phyloP scores from a whole-genome alignment of 2,888 invertebrate genomes.

The Molorchus minor region DNA sequence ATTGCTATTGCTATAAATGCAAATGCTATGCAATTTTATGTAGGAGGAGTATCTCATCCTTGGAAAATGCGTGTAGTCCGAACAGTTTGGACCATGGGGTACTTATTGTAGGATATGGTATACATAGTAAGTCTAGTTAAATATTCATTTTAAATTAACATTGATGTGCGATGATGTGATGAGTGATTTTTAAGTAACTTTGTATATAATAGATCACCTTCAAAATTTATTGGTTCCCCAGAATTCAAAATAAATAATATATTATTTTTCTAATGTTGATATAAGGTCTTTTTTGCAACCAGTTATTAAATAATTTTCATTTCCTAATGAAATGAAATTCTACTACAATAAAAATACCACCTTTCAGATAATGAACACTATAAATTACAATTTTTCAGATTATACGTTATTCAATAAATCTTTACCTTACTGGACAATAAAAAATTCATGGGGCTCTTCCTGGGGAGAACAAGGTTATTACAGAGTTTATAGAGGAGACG shows the following conservation, averaged over 20 bases:
- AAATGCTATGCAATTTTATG: slow-evolving; percentile 96
- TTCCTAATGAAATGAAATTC: too few relatives aligned
- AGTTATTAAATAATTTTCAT: too few relatives aligned
- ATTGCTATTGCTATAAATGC: slow-evolving; percentile 96
- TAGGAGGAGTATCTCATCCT: slow-evolving; percentile 94
- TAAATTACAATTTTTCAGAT: slow-evolving; percentile 66
- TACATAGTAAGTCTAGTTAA: slow-evolving; percentile 77
- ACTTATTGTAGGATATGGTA: slow-evolving; percentile 92
- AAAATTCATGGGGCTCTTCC: slow-evolving; percentile 91
- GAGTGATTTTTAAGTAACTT: too few relatives aligned
- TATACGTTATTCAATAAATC: slow-evolving; percentile 83
- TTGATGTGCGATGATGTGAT: too few relatives aligned
- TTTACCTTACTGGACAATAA: slow-evolving; percentile 90
- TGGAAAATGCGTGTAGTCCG: slow-evolving; percentile 80
- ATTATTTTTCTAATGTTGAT: too few relatives aligned
- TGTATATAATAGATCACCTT: too few relatives aligned
- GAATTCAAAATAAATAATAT: too few relatives aligned
- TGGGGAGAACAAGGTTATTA: slow-evolving; percentile 98
- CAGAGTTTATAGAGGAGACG: slow-evolving; percentile 91
- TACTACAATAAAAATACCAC: too few relatives aligned
- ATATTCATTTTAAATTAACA: slow-evolving; percentile 1
- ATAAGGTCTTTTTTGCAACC: too few relatives aligned
- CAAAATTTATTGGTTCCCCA: too few relatives aligned
- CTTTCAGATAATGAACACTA: too few relatives aligned
- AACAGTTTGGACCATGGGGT: slow-evolving; percentile 90